Evolutionary conservation across 2,797 vertebrate genomes (phyloP).

Genomic region (Sebastiscus tertius): DNA sequence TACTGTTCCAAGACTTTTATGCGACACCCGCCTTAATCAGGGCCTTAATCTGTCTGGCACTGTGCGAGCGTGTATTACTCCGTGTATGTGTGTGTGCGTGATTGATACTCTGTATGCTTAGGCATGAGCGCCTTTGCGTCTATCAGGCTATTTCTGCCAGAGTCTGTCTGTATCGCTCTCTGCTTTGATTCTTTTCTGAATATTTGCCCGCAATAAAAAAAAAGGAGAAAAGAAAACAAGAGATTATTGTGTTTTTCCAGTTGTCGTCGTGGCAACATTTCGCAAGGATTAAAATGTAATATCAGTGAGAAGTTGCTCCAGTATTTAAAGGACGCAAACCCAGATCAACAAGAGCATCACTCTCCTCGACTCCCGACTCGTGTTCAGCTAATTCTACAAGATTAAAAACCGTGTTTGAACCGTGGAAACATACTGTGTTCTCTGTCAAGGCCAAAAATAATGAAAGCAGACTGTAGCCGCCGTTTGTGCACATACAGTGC

Average conservation of each 20-base stretch:
- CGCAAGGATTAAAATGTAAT: slow-evolving; percentile 49
- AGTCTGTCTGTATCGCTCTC: slow-evolving; percentile 31
- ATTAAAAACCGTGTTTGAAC: slow-evolving; percentile 32
- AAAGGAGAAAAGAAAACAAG: slow-evolving; percentile 28
- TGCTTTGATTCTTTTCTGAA: slow-evolving; percentile 50
- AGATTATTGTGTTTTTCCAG: slow-evolving; percentile 53
- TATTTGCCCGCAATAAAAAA: slow-evolving; percentile 40
- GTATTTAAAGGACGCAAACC: slow-evolving; percentile 15
- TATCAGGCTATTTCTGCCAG: slow-evolving; percentile 52
- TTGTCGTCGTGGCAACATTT: slow-evolving; percentile 24
- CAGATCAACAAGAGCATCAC: background rate
- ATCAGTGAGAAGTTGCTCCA: slow-evolving; percentile 8
- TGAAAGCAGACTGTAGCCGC: background rate
- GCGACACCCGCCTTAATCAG: slow-evolving; percentile 69
- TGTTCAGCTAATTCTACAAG: slow-evolving; percentile 40
- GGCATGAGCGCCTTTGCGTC: slow-evolving; percentile 54
- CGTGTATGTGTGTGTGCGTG: slow-evolving; percentile 24
- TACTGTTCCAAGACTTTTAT: slow-evolving; percentile 76
- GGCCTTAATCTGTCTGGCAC: slow-evolving; percentile 70
- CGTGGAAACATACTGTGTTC: slow-evolving; percentile 17
- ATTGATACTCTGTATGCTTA: slow-evolving; percentile 62
- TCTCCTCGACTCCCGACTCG: background rate
- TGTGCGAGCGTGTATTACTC: slow-evolving; percentile 40
- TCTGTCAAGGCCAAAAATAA: background rate
- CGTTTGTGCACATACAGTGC: background rate